Percentiles rank a stretch among this genome's conserved stretches.
These are phyloP conservation scores for Huso huso DNA, from an alignment of 2,797 vertebrate genomes.

Conservation along the genomic window DNA sequence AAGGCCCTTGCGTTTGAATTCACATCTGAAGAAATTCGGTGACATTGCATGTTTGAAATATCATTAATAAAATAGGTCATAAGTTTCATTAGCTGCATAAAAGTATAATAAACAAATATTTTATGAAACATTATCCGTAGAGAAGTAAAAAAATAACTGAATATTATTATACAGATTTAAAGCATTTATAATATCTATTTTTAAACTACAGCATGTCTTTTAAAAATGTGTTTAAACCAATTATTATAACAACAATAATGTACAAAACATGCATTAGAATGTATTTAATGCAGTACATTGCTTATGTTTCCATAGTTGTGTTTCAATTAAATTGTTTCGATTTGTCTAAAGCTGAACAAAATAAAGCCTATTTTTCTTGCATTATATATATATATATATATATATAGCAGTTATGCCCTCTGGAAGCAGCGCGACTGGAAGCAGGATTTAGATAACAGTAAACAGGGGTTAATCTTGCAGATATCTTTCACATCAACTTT, in stretches of 20 bases:
- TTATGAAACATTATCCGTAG: no score
- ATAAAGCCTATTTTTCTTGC: slow-evolving; percentile 25
- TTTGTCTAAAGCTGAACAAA: slow-evolving; percentile 34
- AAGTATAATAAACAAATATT: not conserved
- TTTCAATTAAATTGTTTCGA: slow-evolving; percentile 30
- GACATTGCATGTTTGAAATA: not conserved
- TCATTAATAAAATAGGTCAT: slow-evolving; percentile 5
- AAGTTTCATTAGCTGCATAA: not conserved
- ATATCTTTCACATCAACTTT: slow-evolving; percentile 1
- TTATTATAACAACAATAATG: no score
- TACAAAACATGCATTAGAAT: slow-evolving; percentile 55
- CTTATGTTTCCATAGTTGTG: slow-evolving; percentile 32
- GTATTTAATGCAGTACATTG: slow-evolving; percentile 51
- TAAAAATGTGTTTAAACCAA: slow-evolving; percentile 40
- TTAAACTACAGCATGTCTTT: slow-evolving; percentile 51
- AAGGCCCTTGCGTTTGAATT: no score
- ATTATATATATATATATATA: not conserved
- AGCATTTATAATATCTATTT: not conserved
- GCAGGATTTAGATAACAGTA: slow-evolving; percentile 13
- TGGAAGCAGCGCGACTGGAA: slow-evolving; percentile 20
- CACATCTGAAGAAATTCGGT: not conserved
- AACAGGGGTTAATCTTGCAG: slow-evolving; percentile 37
- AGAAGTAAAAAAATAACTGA: no score
- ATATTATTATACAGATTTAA: not conserved
- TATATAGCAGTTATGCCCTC: not conserved